Evolutionary conservation across 1,140 invertebrate species (phyloP).

Genomic region (Leptinotarsa lineolata): DNA sequence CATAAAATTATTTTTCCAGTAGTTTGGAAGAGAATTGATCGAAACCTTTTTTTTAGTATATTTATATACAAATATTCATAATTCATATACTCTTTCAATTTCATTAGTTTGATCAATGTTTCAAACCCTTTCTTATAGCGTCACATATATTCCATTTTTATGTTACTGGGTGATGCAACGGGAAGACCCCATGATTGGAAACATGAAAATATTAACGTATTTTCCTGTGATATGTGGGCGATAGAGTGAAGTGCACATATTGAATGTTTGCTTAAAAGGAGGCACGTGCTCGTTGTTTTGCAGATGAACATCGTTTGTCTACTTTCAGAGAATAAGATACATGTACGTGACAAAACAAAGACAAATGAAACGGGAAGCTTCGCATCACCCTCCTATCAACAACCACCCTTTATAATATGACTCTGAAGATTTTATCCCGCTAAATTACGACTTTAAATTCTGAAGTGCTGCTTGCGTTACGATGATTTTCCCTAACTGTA

Average conservation of each 20-base stretch:
- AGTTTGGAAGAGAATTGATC: too few relatives aligned
- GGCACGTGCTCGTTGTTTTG: constrained; percentile 35
- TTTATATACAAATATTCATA: too few relatives aligned
- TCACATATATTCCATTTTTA: too few relatives aligned
- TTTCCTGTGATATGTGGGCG: constrained; percentile 1
- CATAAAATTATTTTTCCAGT: too few relatives aligned
- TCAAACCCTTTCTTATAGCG: too few relatives aligned
- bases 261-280: constrained; percentile 36
- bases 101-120: too few relatives aligned
- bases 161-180: neutral
- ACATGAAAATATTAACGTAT: neutral
- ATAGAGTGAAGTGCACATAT: constrained; percentile 34
- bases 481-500: neutral
- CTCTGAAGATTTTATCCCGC: constrained; percentile 22
- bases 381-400: constrained; percentile 36
- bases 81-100: too few relatives aligned
- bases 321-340: constrained; percentile 29
- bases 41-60: too few relatives aligned
- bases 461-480: neutral
- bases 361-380: constrained; percentile 38
- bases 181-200: neutral
- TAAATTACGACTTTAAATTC: constrained; percentile 2
- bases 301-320: constrained; percentile 16
- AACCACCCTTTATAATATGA: constrained; percentile 24
- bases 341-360: constrained; percentile 40